Percentiles rank a stretch among this genome's conserved stretches.
phyloP scores from a whole-genome alignment of 2,888 invertebrate genomes.

The Pandemis corylana region DNA sequence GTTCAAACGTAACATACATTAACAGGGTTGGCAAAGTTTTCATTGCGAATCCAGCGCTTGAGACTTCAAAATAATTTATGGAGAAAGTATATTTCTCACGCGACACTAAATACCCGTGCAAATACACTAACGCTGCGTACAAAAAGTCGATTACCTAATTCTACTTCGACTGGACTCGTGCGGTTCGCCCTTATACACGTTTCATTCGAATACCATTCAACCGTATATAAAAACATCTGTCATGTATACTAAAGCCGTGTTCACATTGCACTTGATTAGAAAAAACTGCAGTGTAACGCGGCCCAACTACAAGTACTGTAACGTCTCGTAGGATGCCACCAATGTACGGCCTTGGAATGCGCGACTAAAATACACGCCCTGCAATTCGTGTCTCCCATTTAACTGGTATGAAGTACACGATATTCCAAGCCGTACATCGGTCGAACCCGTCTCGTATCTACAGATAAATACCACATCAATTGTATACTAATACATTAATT shows the following conservation, averaged over 20 bases:
- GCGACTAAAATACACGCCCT: too few relatives aligned
- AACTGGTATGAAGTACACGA: too few relatives aligned
- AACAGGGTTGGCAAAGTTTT: slow-evolving; percentile 7
- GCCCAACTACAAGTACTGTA: slow-evolving; percentile 16
- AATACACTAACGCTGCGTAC: slow-evolving; percentile 12
- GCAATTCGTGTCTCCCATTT: too few relatives aligned
- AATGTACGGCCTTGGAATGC: too few relatives aligned
- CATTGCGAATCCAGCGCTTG: slow-evolving; percentile 41
- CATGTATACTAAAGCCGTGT: slow-evolving; percentile 40
- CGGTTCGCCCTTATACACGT: slow-evolving; percentile 21
- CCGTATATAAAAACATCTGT: slow-evolving; percentile 41
- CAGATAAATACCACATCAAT: slow-evolving; percentile 51
- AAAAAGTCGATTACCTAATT: slow-evolving; percentile 10
- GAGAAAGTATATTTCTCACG: slow-evolving; percentile 2
- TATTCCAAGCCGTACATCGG: too few relatives aligned
- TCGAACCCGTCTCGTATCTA: slow-evolving; percentile 34
- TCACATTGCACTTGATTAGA: slow-evolving; percentile 16
- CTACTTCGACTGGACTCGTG: slow-evolving; percentile 5
- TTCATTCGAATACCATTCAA: slow-evolving; percentile 40
- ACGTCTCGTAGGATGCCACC: background rate
- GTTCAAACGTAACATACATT: slow-evolving; percentile 1
- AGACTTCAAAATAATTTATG: slow-evolving; percentile 15
- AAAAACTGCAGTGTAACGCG: slow-evolving; percentile 8
- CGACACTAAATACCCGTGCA: slow-evolving; percentile 28
- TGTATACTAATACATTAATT: slow-evolving; percentile 61